Evolutionary conservation across 1,140 invertebrate genomes (phyloP).

Genomic region (Dendroctonus ponderosae): DNA sequence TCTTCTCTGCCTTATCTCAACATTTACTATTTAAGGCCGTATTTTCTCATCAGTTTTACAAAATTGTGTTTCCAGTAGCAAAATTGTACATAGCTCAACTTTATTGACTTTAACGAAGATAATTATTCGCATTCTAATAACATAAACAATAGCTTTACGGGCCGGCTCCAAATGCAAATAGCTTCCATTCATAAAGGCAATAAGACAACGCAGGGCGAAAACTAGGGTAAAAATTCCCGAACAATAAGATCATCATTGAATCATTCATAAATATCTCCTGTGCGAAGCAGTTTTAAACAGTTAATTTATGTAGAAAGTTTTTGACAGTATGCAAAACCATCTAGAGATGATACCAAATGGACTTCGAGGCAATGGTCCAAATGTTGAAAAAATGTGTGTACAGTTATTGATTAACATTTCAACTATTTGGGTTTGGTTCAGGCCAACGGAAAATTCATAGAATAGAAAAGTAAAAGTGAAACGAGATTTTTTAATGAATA

Average conservation of each 20-base stretch:
- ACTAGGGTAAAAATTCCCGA: background rate
- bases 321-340: background rate
- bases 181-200: too few relatives aligned
- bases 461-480: too few relatives aligned
- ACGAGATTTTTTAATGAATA: background rate
- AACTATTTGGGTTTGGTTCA: background rate
- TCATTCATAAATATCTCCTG: background rate
- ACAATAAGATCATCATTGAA: constrained; percentile 1
- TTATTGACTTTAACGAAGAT: too few relatives aligned
- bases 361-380: background rate
- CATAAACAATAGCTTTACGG: too few relatives aligned
- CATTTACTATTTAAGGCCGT: too few relatives aligned
- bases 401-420: background rate
- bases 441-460: too few relatives aligned
- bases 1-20: too few relatives aligned
- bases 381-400: background rate
- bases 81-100: too few relatives aligned
- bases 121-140: too few relatives aligned
- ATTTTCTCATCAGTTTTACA: too few relatives aligned
- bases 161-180: too few relatives aligned
- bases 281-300: background rate
- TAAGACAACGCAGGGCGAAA: background rate
- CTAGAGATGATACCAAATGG: background rate
- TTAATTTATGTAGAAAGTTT: constrained; percentile 7
- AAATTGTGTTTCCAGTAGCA: too few relatives aligned